Percentiles rank a stretch among this genome's conserved stretches.
These are phyloP conservation scores for Ornithorhynchus anatinus DNA, from an alignment of 2,113 vertebrate genomes.

Conservation along the genomic window DNA sequence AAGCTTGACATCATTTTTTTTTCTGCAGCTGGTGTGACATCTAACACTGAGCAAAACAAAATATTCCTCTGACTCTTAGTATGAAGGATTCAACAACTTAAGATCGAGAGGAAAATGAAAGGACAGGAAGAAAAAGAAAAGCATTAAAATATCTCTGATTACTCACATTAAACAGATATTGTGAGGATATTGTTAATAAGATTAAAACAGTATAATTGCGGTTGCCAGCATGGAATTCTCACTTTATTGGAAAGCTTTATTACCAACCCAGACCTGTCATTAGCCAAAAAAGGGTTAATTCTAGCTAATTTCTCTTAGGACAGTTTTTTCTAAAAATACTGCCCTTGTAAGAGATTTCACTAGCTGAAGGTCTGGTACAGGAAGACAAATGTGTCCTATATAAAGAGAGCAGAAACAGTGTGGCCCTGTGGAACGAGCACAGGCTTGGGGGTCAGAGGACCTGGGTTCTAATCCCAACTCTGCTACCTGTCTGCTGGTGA, in stretches of 20 bases:
- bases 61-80: fast-evolving
- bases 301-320: background rate
- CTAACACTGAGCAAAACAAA: background rate
- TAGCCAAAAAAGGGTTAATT: background rate
- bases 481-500: no score
- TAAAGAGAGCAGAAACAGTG: fast-evolving
- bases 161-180: background rate
- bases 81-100: background rate
- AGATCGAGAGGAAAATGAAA: background rate
- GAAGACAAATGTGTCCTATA: constrained; percentile 22
- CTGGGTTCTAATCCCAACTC: no score
- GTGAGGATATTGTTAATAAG: background rate
- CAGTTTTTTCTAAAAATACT: no score
- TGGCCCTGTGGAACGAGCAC: background rate
- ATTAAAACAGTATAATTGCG: background rate
- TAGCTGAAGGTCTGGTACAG: constrained; percentile 23
- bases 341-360: background rate
- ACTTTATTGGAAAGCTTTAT: background rate
- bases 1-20: background rate
- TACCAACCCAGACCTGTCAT: background rate
- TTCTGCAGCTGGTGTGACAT: background rate
- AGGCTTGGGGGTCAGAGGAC: background rate
- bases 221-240: fast-evolving
- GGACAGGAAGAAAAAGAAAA: background rate
- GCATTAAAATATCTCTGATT: background rate